Evolutionary conservation across 2,888 invertebrate genomes (phyloP).

Genomic region (Apamea monoglypha): DNA sequence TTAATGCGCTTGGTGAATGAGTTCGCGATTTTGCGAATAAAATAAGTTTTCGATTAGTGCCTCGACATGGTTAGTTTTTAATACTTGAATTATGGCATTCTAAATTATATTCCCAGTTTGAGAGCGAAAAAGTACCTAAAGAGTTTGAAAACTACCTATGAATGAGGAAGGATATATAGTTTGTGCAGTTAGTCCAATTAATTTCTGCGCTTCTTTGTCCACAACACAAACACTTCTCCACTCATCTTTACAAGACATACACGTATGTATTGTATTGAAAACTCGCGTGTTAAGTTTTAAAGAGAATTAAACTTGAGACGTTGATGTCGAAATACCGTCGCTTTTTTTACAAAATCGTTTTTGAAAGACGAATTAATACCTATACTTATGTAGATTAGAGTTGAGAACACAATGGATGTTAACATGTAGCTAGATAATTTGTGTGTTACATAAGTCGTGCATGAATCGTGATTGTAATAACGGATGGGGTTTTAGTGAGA

Average conservation of each 20-base stretch:
- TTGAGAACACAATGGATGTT: slow-evolving; percentile 85
- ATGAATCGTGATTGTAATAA: slow-evolving; percentile 85
- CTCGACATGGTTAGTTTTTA: slow-evolving; percentile 43
- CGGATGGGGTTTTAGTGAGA: slow-evolving; percentile 79
- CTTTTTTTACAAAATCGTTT: slow-evolving; percentile 86
- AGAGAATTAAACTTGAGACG: slow-evolving; percentile 72
- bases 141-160: not conserved
- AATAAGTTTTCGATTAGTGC: slow-evolving; percentile 33
- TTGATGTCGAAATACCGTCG: slow-evolving; percentile 81
- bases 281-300: slow-evolving; percentile 72
- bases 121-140: not conserved
- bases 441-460: slow-evolving; percentile 85
- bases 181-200: not conserved
- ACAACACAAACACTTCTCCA: slow-evolving; percentile 64
- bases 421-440: slow-evolving; percentile 87
- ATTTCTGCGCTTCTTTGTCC: not conserved
- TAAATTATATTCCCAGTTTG: not conserved
- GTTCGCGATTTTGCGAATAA: slow-evolving; percentile 51
- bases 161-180: not conserved
- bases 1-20: slow-evolving; percentile 53
- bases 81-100: not conserved
- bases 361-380: slow-evolving; percentile 89
- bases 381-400: slow-evolving; percentile 90
- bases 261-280: slow-evolving; percentile 84
- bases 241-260: slow-evolving; percentile 68